Conservation (phyloP, 1,140 invertebrate species). For the Drosophila grimshawi region DNA sequence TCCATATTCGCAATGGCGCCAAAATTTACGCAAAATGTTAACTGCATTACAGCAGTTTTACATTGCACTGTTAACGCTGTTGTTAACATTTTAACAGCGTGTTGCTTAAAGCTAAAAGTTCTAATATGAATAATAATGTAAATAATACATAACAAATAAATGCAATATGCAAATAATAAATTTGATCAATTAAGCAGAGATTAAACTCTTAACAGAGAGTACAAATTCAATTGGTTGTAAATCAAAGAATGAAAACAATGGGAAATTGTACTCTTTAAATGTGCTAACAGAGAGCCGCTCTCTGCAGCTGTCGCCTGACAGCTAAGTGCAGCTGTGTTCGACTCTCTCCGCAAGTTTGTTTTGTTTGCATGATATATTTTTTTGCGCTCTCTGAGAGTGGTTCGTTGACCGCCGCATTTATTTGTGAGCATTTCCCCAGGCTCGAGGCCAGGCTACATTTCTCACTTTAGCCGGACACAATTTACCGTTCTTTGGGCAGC, state of each 20-base stretch:
- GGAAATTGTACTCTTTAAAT: slow-evolving; percentile 4
- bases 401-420: slow-evolving; percentile 70
- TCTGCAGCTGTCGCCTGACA: neutral
- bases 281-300: neutral
- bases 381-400: slow-evolving; percentile 48
- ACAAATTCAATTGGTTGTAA: too few species aligned
- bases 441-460: slow-evolving; percentile 32
- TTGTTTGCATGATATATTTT: slow-evolving; percentile 24
- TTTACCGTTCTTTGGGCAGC: slow-evolving; percentile 39
- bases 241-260: too few species aligned
- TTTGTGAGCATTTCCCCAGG: slow-evolving; percentile 39
- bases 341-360: slow-evolving; percentile 30
- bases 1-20: slow-evolving; percentile 45
- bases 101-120: neutral
- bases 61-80: slow-evolving; percentile 26
- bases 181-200: neutral
- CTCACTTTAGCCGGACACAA: slow-evolving; percentile 36
- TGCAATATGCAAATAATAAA: neutral
- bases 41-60: neutral
- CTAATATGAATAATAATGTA: neutral
- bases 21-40: slow-evolving; percentile 51
- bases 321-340: neutral
- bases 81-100: slow-evolving; percentile 8
- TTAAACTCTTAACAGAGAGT: neutral
- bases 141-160: too few species aligned